Evolutionary conservation across 2,888 invertebrate species (phyloP).

Genomic region (Drosophila planitibia): DNA sequence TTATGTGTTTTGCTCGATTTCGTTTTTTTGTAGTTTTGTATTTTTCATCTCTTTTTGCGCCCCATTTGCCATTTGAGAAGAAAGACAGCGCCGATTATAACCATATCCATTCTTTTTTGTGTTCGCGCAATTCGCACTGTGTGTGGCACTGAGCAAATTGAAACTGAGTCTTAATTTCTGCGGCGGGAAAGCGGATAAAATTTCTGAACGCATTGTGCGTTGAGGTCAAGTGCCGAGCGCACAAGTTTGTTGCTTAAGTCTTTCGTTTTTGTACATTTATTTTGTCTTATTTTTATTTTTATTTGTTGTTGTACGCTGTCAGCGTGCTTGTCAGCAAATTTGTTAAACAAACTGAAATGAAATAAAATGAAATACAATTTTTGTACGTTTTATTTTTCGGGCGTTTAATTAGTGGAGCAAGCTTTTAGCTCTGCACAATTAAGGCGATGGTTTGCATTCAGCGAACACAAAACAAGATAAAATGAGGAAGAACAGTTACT

Average conservation of each 20-base stretch:
- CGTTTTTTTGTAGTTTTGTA: slow-evolving; percentile 5
- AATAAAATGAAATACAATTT: slow-evolving; percentile 61
- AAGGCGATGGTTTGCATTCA: slow-evolving; percentile 73
- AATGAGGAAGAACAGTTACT: neutral
- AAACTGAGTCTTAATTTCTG: slow-evolving; percentile 68
- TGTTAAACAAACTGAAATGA: slow-evolving; percentile 77
- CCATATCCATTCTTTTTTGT: slow-evolving; percentile 51
- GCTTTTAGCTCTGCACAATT: slow-evolving; percentile 72
- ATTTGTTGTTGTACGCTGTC: slow-evolving; percentile 62
- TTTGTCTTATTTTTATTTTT: slow-evolving; percentile 12
- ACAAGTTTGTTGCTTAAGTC: slow-evolving; percentile 75
- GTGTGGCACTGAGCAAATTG: slow-evolving; percentile 71
- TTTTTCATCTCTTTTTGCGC: slow-evolving; percentile 42
- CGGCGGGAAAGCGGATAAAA: slow-evolving; percentile 74
- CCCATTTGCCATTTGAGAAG: slow-evolving; percentile 70
- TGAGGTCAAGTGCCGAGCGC: slow-evolving; percentile 70
- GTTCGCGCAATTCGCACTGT: slow-evolving; percentile 39
- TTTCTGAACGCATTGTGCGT: slow-evolving; percentile 56
- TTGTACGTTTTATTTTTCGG: slow-evolving; percentile 21
- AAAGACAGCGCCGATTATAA: slow-evolving; percentile 65
- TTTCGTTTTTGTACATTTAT: slow-evolving; percentile 52
- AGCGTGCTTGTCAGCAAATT: slow-evolving; percentile 76
- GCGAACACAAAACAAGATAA: slow-evolving; percentile 38
- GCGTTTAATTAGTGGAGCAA: slow-evolving; percentile 75
- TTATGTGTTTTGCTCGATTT: slow-evolving; percentile 17